These are phyloP conservation scores for Morpho achilles DNA, from an alignment of 2,888 invertebrate species.

Conservation along the genomic window DNA sequence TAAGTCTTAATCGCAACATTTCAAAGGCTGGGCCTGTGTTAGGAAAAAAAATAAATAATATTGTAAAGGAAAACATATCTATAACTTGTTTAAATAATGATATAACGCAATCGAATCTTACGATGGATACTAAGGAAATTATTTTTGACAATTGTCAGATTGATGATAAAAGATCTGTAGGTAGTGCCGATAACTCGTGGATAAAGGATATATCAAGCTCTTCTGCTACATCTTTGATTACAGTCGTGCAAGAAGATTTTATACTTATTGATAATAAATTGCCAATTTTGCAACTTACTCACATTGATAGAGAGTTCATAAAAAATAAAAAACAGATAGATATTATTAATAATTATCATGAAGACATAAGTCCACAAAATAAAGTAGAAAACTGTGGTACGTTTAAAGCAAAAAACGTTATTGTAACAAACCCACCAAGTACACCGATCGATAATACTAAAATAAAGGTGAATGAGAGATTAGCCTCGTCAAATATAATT, in stretches of 20 bases:
- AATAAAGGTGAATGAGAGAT: too few species aligned
- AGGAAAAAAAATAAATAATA: not conserved
- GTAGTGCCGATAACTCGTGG: constrained; percentile 51
- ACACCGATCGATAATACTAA: not conserved
- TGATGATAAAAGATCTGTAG: constrained; percentile 31
- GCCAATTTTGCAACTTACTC: constrained; percentile 45
- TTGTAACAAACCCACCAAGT: not conserved
- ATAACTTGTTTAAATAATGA: too few species aligned
- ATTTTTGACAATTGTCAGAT: not conserved
- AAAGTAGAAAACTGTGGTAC: not conserved
- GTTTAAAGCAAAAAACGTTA: not conserved
- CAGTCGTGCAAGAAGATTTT: constrained; percentile 46
- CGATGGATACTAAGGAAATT: too few species aligned
- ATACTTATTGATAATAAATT: constrained; percentile 53
- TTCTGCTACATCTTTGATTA: constrained; percentile 46
- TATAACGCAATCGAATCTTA: too few species aligned
- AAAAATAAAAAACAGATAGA: not conserved
- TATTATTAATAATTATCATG: constrained; percentile 3
- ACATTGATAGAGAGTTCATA: constrained; percentile 30
- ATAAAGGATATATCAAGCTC: constrained; percentile 59
- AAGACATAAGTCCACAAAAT: not conserved
- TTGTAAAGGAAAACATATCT: not conserved
- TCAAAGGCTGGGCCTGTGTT: constrained; percentile 4
- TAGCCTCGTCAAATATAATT: too few species aligned
- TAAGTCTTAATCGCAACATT: constrained; percentile 3